Base-by-base conservation (phyloP, 1,140 invertebrate genomes). In the Drosophila navojoa region DNA sequence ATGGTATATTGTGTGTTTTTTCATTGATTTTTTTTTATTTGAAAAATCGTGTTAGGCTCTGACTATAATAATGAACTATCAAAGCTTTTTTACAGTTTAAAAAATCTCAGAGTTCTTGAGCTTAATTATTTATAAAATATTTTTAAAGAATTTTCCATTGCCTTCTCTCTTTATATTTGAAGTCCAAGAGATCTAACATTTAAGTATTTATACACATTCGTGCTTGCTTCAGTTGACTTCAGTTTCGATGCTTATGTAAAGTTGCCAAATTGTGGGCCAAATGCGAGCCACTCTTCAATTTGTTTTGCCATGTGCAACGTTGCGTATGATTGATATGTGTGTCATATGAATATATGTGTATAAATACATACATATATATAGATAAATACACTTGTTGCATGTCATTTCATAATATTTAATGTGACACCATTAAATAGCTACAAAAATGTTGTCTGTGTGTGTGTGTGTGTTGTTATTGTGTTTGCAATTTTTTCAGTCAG, bases 271-370 rank as follows among this genome's bases (percentile, higher is more conserved):
- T 54, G 50, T 22, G 50, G 49, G 22, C 29, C 32, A 22, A 62
- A 53, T 32, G 25, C 19, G 29, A 42, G 22, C 38, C 35, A 25
- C 29, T 60, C n/a, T 61, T 62, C 38, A 44, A 25, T 57, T 13
- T 52, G 13, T 32, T 67, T 67, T 42, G 67, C 47, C 44, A 70
- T 85, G 81, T 86, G 81, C 81, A 85, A 76, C 81, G 77, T 81
- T 86, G 81, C 81, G 81, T 76, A 79, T 86, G 81, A 86, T 86
- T 86, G 76, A 87, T 76, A 81, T 78, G 78, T 76, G 78, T 85
- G 81, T 86, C 81, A 85, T 55, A 77, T 61, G 53, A 47, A 22
- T 60, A 57, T 35, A 35, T 50, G 47, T 15, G 5, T 32, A 10
- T 10, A 38, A 1, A 38, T 10, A 10, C 4, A 38, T 38, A 11